phyloP scores from a whole-genome alignment of 2,888 invertebrate species.

The Opisthograptis luteolata region DNA sequence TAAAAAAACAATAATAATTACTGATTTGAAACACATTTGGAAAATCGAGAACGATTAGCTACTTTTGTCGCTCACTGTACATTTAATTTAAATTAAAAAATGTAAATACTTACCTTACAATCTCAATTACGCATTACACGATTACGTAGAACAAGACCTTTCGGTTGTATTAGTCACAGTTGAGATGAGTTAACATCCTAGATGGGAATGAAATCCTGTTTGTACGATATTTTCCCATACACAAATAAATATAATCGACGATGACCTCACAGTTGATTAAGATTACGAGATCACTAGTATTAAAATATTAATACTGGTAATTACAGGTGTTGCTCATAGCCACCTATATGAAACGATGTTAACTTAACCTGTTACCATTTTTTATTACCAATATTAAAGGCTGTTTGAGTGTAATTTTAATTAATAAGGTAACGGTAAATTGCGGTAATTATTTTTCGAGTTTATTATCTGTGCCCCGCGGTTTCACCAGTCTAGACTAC shows the following conservation, averaged over 20 bases:
- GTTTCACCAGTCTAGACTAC: no score
- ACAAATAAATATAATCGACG: slow-evolving; percentile 45
- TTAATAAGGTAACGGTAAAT: slow-evolving; percentile 17
- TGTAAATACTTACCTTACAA: no score
- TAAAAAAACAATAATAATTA: no score
- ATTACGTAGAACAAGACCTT: slow-evolving; percentile 24
- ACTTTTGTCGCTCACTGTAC: background rate
- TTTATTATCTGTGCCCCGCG: no score
- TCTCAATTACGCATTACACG: slow-evolving; percentile 22
- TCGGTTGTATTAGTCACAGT: slow-evolving; percentile 50
- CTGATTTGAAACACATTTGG: no score
- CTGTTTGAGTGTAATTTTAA: slow-evolving; percentile 17
- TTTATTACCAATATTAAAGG: slow-evolving; percentile 19
- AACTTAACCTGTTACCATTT: slow-evolving; percentile 25
- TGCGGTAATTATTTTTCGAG: slow-evolving; percentile 11
- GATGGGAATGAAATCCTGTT: slow-evolving; percentile 53
- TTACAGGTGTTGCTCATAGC: slow-evolving; percentile 58
- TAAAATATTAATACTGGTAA: slow-evolving; percentile 41
- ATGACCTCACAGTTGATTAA: slow-evolving; percentile 63
- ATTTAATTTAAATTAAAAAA: background rate
- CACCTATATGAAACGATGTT: slow-evolving; percentile 31
- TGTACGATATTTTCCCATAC: slow-evolving; percentile 53
- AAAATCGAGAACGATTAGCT: no score
- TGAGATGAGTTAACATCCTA: slow-evolving; percentile 59
- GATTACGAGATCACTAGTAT: slow-evolving; percentile 48